These are phyloP conservation scores for Ophion ventricosus DNA, from an alignment of 2,888 invertebrate genomes.

Conservation along the genomic window DNA sequence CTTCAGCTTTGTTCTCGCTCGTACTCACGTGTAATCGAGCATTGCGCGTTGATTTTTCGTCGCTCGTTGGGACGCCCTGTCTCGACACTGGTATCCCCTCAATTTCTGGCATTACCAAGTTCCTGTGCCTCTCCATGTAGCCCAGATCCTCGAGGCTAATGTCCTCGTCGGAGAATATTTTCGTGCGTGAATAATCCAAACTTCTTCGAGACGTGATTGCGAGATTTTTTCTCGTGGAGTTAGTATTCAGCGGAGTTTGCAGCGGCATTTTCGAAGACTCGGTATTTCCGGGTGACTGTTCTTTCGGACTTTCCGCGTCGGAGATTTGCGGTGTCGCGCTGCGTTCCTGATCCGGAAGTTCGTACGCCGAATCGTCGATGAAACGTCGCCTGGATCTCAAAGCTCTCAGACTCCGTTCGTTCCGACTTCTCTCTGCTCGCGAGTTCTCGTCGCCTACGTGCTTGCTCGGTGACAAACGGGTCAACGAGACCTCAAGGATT, in stretches of 20 bases:
- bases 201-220: background rate
- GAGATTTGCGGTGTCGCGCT: constrained; percentile 47
- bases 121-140: background rate
- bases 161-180: constrained; percentile 35
- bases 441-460: background rate
- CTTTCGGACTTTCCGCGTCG: constrained; percentile 28
- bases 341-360: constrained; percentile 57
- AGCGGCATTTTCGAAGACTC: background rate
- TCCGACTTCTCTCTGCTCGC: background rate
- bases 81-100: background rate
- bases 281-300: background rate
- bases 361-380: constrained; percentile 52
- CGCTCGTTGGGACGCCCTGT: background rate
- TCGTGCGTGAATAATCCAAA: constrained; percentile 1
- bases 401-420: background rate
- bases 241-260: background rate
- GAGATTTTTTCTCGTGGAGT: background rate
- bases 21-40: constrained; percentile 8
- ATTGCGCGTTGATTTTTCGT: background rate
- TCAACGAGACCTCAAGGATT: constrained; percentile 1
- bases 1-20: constrained; percentile 5
- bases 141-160: constrained; percentile 44
- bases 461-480: constrained; percentile 4
- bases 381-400: constrained; percentile 10
- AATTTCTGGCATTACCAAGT: background rate